These are phyloP conservation scores for Lacerta bilineata DNA, from an alignment of 2,797 vertebrate genomes.

Conservation along the genomic window DNA sequence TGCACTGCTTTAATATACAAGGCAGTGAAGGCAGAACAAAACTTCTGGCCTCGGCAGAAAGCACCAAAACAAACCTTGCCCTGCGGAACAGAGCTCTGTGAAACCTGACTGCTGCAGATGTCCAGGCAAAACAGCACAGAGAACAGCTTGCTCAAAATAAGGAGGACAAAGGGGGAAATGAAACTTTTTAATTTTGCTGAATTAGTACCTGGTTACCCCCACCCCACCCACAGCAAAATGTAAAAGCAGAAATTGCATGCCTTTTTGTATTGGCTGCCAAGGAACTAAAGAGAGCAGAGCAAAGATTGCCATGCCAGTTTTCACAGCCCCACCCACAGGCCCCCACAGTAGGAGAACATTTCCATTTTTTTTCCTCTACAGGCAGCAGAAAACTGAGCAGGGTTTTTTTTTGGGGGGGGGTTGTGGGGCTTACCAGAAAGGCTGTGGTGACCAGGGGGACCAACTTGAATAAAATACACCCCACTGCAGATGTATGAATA, in stretches of 20 bases:
- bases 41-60: neutral
- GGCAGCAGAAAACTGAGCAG: neutral
- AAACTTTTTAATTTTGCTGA: too few relatives aligned
- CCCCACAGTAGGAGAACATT: neutral
- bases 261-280: neutral
- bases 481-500: too few relatives aligned
- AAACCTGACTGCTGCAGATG: slow-evolving; percentile 6
- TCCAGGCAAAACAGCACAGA: accelerated
- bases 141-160: neutral
- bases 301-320: neutral
- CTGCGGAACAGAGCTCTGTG: slow-evolving; percentile 25
- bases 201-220: neutral
- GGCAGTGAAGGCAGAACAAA: neutral
- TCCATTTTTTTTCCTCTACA: neutral
- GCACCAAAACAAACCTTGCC: neutral
- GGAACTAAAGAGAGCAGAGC: neutral
- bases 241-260: neutral
- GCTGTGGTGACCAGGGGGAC: neutral
- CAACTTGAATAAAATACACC: too few relatives aligned
- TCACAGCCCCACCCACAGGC: neutral
- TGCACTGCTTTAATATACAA: neutral
- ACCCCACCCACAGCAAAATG: neutral
- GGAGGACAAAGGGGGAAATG: neutral
- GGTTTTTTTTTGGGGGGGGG: neutral
- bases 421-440: neutral